Evolutionary conservation across 1,140 invertebrate genomes (phyloP).

Genomic region (Zaprionus gabonicus): DNA sequence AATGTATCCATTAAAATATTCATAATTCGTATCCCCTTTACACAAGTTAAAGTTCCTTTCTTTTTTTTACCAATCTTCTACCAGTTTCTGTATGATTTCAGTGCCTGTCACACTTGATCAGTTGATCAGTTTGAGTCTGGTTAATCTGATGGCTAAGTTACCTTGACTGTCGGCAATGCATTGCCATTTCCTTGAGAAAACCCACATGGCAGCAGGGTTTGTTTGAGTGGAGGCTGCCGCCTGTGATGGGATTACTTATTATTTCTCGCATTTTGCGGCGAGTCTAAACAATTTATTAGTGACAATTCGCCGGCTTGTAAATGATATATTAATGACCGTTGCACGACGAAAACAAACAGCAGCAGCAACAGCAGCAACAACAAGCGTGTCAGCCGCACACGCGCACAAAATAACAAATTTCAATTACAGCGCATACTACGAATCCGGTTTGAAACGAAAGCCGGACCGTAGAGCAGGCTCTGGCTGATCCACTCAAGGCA

Average conservation of each 20-base stretch:
- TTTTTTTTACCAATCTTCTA: background rate
- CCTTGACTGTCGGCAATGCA: constrained; percentile 20
- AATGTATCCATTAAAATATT: no score
- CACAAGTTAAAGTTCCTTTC: background rate
- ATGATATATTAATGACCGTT: constrained; percentile 79
- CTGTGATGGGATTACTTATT: constrained; percentile 21
- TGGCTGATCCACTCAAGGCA: constrained; percentile 4
- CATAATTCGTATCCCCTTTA: background rate
- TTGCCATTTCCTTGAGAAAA: constrained; percentile 35
- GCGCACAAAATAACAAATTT: constrained; percentile 76
- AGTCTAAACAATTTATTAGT: constrained; percentile 74
- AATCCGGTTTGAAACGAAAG: constrained; percentile 79
- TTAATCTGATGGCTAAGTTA: background rate
- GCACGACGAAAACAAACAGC: constrained; percentile 47
- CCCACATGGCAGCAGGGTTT: constrained; percentile 25
- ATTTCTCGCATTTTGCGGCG: constrained; percentile 35
- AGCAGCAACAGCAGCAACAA: constrained; percentile 25
- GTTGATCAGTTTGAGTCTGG: background rate
- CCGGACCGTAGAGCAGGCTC: constrained; percentile 30
- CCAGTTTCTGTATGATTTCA: background rate
- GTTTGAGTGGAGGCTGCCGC: constrained; percentile 20
- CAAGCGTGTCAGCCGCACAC: constrained; percentile 51
- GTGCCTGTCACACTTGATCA: constrained; percentile 3
- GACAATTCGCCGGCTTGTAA: constrained; percentile 77
- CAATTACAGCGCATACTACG: constrained; percentile 60